phyloP scores from a whole-genome alignment of 1,140 invertebrate species.

The Saccostrea glomerata region DNA sequence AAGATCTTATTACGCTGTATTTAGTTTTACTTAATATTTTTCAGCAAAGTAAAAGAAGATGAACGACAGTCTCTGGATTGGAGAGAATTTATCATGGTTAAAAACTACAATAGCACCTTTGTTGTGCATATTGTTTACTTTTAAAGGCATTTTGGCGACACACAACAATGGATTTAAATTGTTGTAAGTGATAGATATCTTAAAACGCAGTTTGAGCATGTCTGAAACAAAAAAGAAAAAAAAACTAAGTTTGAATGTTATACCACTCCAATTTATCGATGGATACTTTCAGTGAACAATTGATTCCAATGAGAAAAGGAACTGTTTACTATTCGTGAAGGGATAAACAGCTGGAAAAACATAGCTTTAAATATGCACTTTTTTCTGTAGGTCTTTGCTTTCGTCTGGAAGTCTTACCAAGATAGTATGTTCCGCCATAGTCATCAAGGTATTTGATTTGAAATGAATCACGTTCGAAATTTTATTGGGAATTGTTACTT shows the following conservation, averaged over 20 bases:
- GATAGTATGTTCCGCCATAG: not conserved
- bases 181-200: not conserved
- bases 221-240: too few species aligned
- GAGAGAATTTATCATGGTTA: not conserved
- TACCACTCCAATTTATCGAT: too few species aligned
- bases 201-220: too few species aligned
- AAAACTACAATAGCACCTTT: not conserved
- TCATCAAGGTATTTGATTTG: not conserved
- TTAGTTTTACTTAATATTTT: too few species aligned
- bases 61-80: not conserved
- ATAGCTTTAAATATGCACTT: too few species aligned
- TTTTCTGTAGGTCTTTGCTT: not conserved
- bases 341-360: too few species aligned
- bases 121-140: not conserved
- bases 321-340: too few species aligned
- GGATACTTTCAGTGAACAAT: too few species aligned
- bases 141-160: not conserved
- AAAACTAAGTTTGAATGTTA: too few species aligned
- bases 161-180: not conserved
- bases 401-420: not conserved
- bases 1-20: too few species aligned
- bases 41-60: not conserved
- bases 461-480: not conserved
- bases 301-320: too few species aligned
- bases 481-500: too few species aligned